Percentiles rank a stretch among this genome's conserved stretches.
Evolutionary conservation across 2,113 vertebrate genomes (phyloP).

Genomic region (Corythornis vintsioides): DNA sequence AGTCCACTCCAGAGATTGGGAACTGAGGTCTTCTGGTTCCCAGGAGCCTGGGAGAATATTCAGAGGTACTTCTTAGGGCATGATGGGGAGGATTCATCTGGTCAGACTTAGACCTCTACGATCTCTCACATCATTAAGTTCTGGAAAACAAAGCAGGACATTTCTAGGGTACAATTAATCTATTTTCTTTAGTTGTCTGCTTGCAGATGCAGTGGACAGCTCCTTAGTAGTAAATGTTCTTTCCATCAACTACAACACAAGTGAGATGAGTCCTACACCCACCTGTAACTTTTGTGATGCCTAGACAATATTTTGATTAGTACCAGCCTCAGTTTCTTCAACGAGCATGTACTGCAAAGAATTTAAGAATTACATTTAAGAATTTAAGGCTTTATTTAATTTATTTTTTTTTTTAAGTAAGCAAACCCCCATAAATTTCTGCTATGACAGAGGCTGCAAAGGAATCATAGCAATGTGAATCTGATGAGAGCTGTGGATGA

Average conservation of each 20-base stretch:
- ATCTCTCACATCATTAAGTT: neutral
- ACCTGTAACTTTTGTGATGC: neutral
- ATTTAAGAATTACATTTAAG: no score
- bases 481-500: neutral
- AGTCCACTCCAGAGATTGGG: neutral
- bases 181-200: neutral
- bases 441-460: neutral
- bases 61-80: neutral
- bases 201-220: neutral
- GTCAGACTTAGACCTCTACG: neutral
- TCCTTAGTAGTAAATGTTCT: neutral
- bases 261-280: neutral
- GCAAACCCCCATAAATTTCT: neutral
- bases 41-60: neutral
- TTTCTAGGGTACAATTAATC: neutral
- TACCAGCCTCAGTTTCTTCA: neutral
- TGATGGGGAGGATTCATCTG: neutral
- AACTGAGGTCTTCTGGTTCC: neutral
- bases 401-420: neutral
- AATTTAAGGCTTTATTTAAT: neutral
- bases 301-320: neutral
- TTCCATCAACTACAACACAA: neutral
- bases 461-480: neutral
- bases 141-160: neutral
- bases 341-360: neutral